A percentile compares a stretch with the other conserved stretches of the same genome.
phyloP scores from a whole-genome alignment of 2,113 vertebrate species.

The Oncorhynchus kisutch region DNA sequence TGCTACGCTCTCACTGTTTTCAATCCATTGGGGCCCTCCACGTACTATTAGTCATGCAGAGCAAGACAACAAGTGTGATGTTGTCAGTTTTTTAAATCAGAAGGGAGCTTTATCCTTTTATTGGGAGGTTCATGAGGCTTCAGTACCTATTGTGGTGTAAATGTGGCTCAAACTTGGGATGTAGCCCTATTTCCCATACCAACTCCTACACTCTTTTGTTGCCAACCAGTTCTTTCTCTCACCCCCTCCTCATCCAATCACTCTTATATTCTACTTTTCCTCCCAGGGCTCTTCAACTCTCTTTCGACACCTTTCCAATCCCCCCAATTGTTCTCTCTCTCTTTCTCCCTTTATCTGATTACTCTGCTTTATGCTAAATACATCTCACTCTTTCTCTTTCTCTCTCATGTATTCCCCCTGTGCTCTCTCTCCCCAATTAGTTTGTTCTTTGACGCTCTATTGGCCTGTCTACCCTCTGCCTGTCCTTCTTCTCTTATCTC shows the following conservation, averaged over 20 bases:
- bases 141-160: background rate
- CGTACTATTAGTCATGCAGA: background rate
- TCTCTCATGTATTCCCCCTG: constrained; percentile 42
- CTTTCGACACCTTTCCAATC: constrained; percentile 12
- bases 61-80: too few relatives aligned
- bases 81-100: background rate
- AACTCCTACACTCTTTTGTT: too few relatives aligned
- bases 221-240: background rate
- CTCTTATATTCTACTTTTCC: background rate
- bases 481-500: constrained; percentile 48
- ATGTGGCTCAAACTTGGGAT: background rate
- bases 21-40: background rate
- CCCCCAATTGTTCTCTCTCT: background rate
- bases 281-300: constrained; percentile 10
- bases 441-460: constrained; percentile 22
- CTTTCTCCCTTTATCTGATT: constrained; percentile 46
- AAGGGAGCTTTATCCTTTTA: background rate
- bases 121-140: background rate
- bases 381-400: constrained; percentile 20
- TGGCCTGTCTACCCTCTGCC: constrained; percentile 37
- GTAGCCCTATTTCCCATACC: background rate
- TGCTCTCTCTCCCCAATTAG: constrained; percentile 65
- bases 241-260: background rate
- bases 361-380: constrained; percentile 64
- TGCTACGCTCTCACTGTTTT: background rate